Base-by-base conservation (phyloP, 2,113 vertebrate genomes). In the Poeciliopsis turrubarensis region DNA sequence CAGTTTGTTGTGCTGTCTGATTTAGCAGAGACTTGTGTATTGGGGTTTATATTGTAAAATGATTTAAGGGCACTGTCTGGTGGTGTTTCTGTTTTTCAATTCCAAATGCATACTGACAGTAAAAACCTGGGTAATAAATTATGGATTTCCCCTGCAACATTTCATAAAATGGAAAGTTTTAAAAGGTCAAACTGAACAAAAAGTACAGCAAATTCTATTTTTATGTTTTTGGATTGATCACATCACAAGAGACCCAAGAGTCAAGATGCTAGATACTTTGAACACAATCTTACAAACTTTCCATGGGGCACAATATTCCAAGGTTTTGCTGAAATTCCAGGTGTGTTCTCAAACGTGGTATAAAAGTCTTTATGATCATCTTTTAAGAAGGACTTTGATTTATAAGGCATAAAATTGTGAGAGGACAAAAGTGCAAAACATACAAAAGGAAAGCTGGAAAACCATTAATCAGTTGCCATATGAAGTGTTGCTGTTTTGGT, bases 1-100 rank as follows among this genome's bases (percentile, higher is more conserved):
- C 29, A 51, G n/a, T 39, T 34, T 64, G 47, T 22, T 75, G 6
- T 72, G 19, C 30, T 71, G 47, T 69, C 44, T 19, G 44, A 47
- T 47, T 47, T 47, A 47, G 51, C 25, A 57, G 51, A 9, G 51
- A 10, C 51, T 10, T 57, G 7, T 22, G 51, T 57, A n/a, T 57
- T 22, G 51, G 25, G 51, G 8, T 25, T n/a, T 9, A n/a, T 57
- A 25, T 54, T 54, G 51, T 54, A 57, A 57, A n/a, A 25, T n/a
- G 22, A 25, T 57, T 57, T 57, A 25, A 57, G 9, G 19, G 25
- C n/a, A 54, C 22, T 54, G 22, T 54, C 51, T 8, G 25, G 51
- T 19, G 14, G 44, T 57, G 51, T 57, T 22, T 54, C 8, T 54
- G 47, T 47, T 47, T 51, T 51, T 51, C 19, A 22, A 2, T 51